A percentile compares a stretch with the other conserved stretches of the same genome.
Conservation (phyloP, 2,113 vertebrate species). For the Cebus imitator region DNA sequence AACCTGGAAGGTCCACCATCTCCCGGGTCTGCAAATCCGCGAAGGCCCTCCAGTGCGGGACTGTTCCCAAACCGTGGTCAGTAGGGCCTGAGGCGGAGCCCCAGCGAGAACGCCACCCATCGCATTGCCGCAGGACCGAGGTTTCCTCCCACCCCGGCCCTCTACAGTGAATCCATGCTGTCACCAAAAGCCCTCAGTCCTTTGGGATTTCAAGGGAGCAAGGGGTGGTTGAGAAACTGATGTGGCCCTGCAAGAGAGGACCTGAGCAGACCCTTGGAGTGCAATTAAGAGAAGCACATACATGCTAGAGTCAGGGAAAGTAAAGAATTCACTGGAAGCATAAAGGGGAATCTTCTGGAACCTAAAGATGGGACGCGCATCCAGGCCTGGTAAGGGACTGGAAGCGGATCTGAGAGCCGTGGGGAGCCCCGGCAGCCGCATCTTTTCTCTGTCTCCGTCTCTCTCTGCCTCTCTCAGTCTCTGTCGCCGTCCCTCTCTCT, state of each 20-base stretch:
- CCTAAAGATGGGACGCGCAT: neutral
- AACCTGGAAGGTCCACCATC: neutral
- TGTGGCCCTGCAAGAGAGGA: accelerated
- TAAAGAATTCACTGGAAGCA: neutral
- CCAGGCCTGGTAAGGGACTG: neutral
- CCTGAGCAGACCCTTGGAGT: neutral
- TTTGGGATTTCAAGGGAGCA: no score
- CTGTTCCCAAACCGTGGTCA: neutral
- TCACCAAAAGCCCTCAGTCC: neutral
- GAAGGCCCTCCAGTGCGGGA: accelerated
- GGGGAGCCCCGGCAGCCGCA: accelerated
- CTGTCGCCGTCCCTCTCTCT: neutral
- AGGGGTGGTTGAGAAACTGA: neutral
- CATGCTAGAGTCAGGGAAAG: neutral
- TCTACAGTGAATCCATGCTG: neutral
- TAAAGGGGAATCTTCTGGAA: neutral
- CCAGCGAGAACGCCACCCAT: neutral
- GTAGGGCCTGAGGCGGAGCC: neutral
- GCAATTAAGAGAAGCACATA: neutral
- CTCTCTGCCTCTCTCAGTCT: neutral
- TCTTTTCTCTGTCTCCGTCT: no score
- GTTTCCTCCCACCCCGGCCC: neutral
- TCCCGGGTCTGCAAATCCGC: neutral
- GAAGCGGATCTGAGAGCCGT: neutral
- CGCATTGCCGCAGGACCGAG: neutral